Conservation (phyloP, 1,140 invertebrate species). For the Drosophila gunungcola region DNA sequence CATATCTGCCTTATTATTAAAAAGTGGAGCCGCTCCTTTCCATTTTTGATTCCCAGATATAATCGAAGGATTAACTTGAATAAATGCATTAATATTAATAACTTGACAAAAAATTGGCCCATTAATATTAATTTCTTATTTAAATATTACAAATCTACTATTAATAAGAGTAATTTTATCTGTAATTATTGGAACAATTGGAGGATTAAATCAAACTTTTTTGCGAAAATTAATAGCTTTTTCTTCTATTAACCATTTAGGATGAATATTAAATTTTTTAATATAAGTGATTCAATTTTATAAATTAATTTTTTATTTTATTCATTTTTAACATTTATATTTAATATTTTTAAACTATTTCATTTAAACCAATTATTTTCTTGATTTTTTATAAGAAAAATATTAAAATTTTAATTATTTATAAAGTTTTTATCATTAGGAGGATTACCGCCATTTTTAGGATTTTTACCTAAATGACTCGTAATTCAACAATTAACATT, state of each 20-base stretch:
- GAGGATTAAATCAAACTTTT: too few species aligned
- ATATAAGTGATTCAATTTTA: constrained; percentile 84
- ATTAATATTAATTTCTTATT: too few species aligned
- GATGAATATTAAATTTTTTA: constrained; percentile 85
- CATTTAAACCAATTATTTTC: constrained; percentile 85
- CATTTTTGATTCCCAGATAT: constrained; percentile 86
- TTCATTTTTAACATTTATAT: constrained; percentile 83
- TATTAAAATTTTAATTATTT: constrained; percentile 84
- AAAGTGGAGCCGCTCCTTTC: constrained; percentile 85
- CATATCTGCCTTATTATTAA: constrained; percentile 80
- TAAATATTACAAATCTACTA: too few species aligned
- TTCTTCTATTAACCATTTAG: too few species aligned
- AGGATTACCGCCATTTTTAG: constrained; percentile 86
- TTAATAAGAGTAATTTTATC: too few species aligned
- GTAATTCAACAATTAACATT: constrained; percentile 85
- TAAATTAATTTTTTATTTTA: constrained; percentile 85
- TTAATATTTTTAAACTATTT: constrained; percentile 84
- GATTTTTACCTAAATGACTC: constrained; percentile 86
- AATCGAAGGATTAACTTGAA: constrained; percentile 84
- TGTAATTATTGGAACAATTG: too few species aligned
- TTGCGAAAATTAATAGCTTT: too few species aligned
- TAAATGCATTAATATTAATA: too few species aligned
- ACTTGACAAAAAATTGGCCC: too few species aligned
- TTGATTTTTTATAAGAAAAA: constrained; percentile 70
- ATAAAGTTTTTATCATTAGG: constrained; percentile 86